phyloP scores from a whole-genome alignment of 2,888 invertebrate genomes.

The Pristionchus maxplancki region DNA sequence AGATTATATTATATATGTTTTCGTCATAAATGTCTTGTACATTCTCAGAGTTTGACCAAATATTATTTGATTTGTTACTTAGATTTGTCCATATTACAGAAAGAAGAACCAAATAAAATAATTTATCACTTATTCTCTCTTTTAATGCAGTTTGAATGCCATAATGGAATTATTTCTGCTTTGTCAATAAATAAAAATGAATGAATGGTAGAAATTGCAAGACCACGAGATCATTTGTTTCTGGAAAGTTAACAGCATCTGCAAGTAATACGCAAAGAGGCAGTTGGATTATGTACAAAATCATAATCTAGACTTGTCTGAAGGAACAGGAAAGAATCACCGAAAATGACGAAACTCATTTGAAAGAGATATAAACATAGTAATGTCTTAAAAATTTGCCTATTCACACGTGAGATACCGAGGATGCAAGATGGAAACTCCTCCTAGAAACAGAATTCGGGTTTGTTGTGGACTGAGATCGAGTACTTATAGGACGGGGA shows the following conservation, averaged over 20 bases:
- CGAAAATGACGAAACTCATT: background rate
- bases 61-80: slow-evolving; percentile 20
- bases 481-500: slow-evolving; percentile 25
- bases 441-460: background rate
- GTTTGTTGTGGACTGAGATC: slow-evolving; percentile 8
- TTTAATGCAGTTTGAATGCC: background rate
- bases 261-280: background rate
- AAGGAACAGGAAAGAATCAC: slow-evolving; percentile 32
- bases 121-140: background rate
- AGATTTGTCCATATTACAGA: slow-evolving; percentile 15
- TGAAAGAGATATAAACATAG: background rate
- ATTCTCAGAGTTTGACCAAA: slow-evolving; percentile 13
- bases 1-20: slow-evolving; percentile 7
- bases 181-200: background rate
- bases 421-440: slow-evolving; percentile 26
- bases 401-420: slow-evolving; percentile 25
- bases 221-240: background rate
- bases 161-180: background rate
- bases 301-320: background rate
- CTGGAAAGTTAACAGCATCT: slow-evolving; percentile 3
- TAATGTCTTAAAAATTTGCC: background rate
- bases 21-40: slow-evolving; percentile 14
- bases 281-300: slow-evolving; percentile 15
- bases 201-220: background rate
- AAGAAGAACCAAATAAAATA: slow-evolving; percentile 11